Evolutionary conservation across 2,888 invertebrate species (phyloP).

Genomic region (Agrochola macilenta): DNA sequence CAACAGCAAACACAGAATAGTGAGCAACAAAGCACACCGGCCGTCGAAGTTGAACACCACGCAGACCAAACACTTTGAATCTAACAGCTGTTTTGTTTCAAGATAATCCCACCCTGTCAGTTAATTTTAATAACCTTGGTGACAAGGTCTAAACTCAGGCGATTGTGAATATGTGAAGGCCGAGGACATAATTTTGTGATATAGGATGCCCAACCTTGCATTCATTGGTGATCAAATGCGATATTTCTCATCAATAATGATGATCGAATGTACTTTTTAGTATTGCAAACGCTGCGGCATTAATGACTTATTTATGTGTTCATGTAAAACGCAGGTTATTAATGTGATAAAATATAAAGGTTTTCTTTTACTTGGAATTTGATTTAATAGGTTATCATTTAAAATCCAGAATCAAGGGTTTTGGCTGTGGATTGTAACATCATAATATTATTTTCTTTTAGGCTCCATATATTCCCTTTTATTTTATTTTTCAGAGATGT

Average conservation of each 20-base stretch:
- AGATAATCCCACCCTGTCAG: constrained; percentile 63
- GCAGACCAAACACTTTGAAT: constrained; percentile 83
- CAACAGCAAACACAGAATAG: constrained; percentile 76
- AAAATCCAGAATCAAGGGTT: constrained; percentile 22
- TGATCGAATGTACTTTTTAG: constrained; percentile 10
- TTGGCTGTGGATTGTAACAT: constrained; percentile 54
- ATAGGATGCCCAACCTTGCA: constrained; percentile 35
- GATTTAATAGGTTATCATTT: constrained; percentile 38
- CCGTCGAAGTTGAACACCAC: constrained; percentile 82
- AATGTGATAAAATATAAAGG: constrained; percentile 42
- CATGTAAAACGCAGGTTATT: constrained; percentile 43
- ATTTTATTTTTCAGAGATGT: constrained; percentile 49
- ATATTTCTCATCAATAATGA: constrained; percentile 10
- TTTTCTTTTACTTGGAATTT: constrained; percentile 41
- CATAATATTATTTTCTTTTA: constrained; percentile 36
- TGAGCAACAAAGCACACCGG: constrained; percentile 77
- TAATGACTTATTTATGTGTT: constrained; percentile 58
- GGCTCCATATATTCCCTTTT: constrained; percentile 32
- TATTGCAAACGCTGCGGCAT: constrained; percentile 51
- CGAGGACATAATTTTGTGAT: constrained; percentile 61
- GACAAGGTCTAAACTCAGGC: constrained; percentile 41
- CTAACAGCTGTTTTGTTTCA: constrained; percentile 64
- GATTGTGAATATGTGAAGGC: constrained; percentile 42
- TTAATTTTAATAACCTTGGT: constrained; percentile 44
- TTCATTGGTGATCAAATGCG: constrained; percentile 30